Conservation (phyloP, 2,797 vertebrate species). For the Sebastes diaconus region DNA sequence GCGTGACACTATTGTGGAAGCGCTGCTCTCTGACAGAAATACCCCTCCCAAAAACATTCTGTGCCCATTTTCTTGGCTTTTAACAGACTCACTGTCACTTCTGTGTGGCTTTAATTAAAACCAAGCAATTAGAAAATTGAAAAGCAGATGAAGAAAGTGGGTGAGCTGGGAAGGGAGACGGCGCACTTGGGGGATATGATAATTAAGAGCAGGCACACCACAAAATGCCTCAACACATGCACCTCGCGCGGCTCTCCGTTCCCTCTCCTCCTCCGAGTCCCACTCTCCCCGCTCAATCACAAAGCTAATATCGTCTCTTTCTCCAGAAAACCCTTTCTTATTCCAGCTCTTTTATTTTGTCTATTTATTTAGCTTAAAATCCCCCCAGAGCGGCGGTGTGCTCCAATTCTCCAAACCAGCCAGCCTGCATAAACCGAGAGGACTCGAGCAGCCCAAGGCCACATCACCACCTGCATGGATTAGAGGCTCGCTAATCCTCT, state of each 20-base stretch:
- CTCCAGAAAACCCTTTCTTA: conserved; percentile 69
- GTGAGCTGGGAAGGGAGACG: conserved; percentile 58
- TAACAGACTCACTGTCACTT: conserved; percentile 77
- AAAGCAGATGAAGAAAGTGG: conserved; percentile 71
- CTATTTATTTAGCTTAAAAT: conserved; percentile 82
- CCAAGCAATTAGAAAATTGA: conserved; percentile 81
- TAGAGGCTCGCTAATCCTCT: conserved; percentile 62
- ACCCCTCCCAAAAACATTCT: conserved; percentile 24
- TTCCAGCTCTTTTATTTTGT: conserved; percentile 74
- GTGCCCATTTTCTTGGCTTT: conserved; percentile 63
- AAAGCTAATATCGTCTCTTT: conserved; percentile 80
- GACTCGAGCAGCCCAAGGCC: conserved; percentile 51
- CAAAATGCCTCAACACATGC: conserved; percentile 68
- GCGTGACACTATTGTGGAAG: conserved; percentile 7
- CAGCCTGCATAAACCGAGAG: conserved; percentile 69
- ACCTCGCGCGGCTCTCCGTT: conserved; percentile 34
- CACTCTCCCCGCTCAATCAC: conserved; percentile 83
- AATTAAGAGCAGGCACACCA: conserved; percentile 76
- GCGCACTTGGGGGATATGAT: conserved; percentile 60
- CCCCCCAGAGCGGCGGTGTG: conserved; percentile 68
- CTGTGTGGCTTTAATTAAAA: conserved; percentile 84
- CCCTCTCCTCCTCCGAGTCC: conserved; percentile 62
- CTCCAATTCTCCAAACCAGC: conserved; percentile 59
- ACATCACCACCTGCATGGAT: conserved; percentile 65
- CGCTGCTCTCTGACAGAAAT: conserved; percentile 11